Evolutionary conservation across 2,888 invertebrate genomes (phyloP).

Genomic region (Muschampia plurimacula): DNA sequence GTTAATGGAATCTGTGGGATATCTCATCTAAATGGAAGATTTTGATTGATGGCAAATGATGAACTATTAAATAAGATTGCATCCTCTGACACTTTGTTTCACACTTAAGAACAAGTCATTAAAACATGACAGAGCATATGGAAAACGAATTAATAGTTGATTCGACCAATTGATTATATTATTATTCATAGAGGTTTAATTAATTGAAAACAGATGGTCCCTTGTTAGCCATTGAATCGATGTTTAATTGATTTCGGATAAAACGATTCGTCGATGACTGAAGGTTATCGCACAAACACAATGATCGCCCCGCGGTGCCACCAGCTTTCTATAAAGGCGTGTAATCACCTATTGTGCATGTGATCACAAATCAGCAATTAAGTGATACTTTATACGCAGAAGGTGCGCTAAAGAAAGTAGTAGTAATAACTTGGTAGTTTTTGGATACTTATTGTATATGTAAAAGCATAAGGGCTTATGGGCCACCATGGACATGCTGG

Average conservation of each 20-base stretch:
- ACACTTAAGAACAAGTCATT: slow-evolving; percentile 37
- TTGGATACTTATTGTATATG: too few relatives aligned
- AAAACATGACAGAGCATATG: slow-evolving; percentile 39
- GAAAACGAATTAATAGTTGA: slow-evolving; percentile 57
- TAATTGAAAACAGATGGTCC: slow-evolving; percentile 82
- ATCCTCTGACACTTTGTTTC: slow-evolving; percentile 8
- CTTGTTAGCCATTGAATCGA: slow-evolving; percentile 78
- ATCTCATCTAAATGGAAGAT: background rate
- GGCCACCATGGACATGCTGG: too few relatives aligned
- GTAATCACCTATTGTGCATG: slow-evolving; percentile 83
- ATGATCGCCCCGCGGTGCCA: slow-evolving; percentile 75
- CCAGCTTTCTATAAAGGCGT: slow-evolving; percentile 73
- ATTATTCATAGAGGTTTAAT: slow-evolving; percentile 66
- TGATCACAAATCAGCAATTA: slow-evolving; percentile 71
- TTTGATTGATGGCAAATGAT: slow-evolving; percentile 1
- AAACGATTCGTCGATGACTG: slow-evolving; percentile 64
- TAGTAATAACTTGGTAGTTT: background rate
- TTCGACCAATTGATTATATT: slow-evolving; percentile 52
- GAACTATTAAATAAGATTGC: background rate
- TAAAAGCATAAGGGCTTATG: too few relatives aligned
- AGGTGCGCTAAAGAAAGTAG: background rate
- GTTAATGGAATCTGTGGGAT: background rate
- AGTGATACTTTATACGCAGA: slow-evolving; percentile 40
- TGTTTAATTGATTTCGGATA: slow-evolving; percentile 76
- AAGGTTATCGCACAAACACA: slow-evolving; percentile 69